Evolutionary conservation across 2,797 vertebrate species (phyloP), one percentile per base, ranked within the genome.

Genomic region (Sardinella longiceps): DNA sequence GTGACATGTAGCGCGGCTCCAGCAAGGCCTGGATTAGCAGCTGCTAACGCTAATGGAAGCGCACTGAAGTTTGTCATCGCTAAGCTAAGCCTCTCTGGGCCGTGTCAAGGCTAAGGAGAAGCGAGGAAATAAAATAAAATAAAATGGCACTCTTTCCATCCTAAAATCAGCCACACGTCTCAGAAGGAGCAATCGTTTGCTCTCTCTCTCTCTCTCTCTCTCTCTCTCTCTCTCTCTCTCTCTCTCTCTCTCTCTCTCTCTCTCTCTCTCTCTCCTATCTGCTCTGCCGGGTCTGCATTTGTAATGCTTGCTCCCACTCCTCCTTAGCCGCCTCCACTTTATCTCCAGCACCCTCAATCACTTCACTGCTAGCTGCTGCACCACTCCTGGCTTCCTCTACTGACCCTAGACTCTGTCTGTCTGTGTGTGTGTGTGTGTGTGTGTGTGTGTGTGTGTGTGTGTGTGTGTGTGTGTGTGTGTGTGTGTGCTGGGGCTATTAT

Each of bases 381-480:
- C 5, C 51, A 25, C n/a, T 58, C 30, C 23, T 33, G 30, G 46
- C 4, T 80, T 80, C 90, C 89, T 89, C 88, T 90, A 87, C 88
- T 89, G 89, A 87, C 88, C 88, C 90, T 90, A 89, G 88, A 58
- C 83, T 48, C 81, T 51, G 43, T 46, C 10, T 18, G 86, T 33
- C 28, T 33, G 12, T 25, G n/a, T 60, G 56, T 60, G 56, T 60
- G n/a, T 60, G 56, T 58, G 23, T 58, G 53, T 58, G 53, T 58
- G 53, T 58, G 53, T 58, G n/a, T 63, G 60, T 63, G n/a, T 28
- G 53, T 58, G 18, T 58, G 53, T 58, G 18, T 58, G 53, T n/a
- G 56, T 58, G 58, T 63, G n/a, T 60, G 58, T 28, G 58, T 28
- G 58, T 63, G 58, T 28, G 58, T 63, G 58, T 9, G n/a, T 0